Base-by-base conservation (phyloP, 2,113 vertebrate genomes). In the Daphoenositta chrysoptera region DNA sequence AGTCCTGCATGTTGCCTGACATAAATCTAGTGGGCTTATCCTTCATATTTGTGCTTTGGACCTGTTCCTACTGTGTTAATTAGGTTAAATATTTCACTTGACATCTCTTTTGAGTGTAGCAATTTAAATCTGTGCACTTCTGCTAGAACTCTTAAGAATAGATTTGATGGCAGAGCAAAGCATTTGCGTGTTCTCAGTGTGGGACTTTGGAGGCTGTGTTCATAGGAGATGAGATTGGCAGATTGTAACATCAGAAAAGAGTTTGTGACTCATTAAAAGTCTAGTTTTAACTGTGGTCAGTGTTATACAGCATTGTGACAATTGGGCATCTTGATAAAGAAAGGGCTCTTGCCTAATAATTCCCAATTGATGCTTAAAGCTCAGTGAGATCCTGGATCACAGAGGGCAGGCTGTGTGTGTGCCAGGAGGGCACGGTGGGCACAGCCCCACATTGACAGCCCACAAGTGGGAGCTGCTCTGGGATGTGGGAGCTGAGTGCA, bases 361-460 rank as follows among this genome's bases (percentile, higher is more conserved):
- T 71, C 1, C 4, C 44, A 24, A 17, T 6, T 58, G 39, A 48
- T 63, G 47, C 47, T 71, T 58, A 37, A 33, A 83, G 50, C 13
- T 31, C 26, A 11, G 1, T 58, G 63, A 44, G 48, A 19, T 19
- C 3, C 1, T 33, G 63, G 22, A 30, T 68, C 28, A 1, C 1
- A 44, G 16, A 13, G 50, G n/a, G 11, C 24, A 50, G 40, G 22
- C 14, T 45, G 21, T 5, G 1, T 5, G 1, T 3, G 33, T 30
- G 39, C n/a, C 51, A 68, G 15, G 6, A n/a, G 37, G 45, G 35
- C n/a, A 1, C 22, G 11, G 70, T 4, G 40, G 63, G 63, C 40
- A 65, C 42, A 9, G 63, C 42, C 39, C 39, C 60, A 19, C 60
- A 31, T 39, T 7, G 39, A 5, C 19, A 15, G 61, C n/a, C 31